Percentiles rank a stretch among this genome's conserved stretches.
Evolutionary conservation across 2,113 vertebrate species (phyloP).

Genomic region (Salvelinus sp.): DNA sequence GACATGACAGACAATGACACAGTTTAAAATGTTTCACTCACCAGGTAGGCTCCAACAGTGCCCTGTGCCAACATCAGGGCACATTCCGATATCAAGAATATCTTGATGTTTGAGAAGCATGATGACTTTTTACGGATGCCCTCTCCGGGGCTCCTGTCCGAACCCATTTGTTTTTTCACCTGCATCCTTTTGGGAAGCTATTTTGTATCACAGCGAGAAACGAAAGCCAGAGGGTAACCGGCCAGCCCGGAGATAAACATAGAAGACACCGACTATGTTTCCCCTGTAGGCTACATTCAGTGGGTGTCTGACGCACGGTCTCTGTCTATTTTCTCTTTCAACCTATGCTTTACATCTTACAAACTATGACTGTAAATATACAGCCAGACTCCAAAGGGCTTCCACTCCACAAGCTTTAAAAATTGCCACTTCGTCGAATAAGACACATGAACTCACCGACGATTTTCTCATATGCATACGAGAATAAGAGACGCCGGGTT

Average conservation of each 20-base stretch:
- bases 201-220: slow-evolving; percentile 45
- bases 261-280: slow-evolving; percentile 20
- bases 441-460: slow-evolving; percentile 50
- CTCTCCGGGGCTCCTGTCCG: slow-evolving; percentile 69
- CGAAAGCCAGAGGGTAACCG: slow-evolving; percentile 39
- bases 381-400: slow-evolving; percentile 56
- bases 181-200: slow-evolving; percentile 70
- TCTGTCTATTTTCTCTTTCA: neutral
- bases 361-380: slow-evolving; percentile 38
- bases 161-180: slow-evolving; percentile 78
- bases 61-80: slow-evolving; percentile 97
- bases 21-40: slow-evolving; percentile 71
- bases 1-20: neutral
- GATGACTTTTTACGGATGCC: slow-evolving; percentile 81
- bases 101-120: slow-evolving; percentile 94
- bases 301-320: slow-evolving; percentile 22
- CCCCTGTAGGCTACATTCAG: slow-evolving; percentile 58
- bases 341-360: slow-evolving; percentile 26
- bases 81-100: slow-evolving; percentile 95
- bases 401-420: slow-evolving; percentile 39
- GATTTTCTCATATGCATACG: slow-evolving; percentile 38
- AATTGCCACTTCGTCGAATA: slow-evolving; percentile 54
- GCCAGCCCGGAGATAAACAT: slow-evolving; percentile 25
- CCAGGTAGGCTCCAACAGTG: slow-evolving; percentile 97
- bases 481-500: slow-evolving; percentile 23